Evolutionary conservation across 2,888 invertebrate species (phyloP).

Genomic region (Pseudococcus longispinus): DNA sequence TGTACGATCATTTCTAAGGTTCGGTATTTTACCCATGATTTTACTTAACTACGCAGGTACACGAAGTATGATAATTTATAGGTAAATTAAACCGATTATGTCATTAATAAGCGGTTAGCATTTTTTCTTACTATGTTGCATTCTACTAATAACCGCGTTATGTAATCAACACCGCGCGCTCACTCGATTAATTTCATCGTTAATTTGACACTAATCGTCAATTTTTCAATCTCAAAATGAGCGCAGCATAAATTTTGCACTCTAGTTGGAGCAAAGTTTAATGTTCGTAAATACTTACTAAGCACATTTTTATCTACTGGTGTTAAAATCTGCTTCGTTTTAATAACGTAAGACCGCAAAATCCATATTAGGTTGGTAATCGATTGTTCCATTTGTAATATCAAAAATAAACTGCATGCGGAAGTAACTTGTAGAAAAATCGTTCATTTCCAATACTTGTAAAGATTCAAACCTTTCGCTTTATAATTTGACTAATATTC

Average conservation of each 20-base stretch:
- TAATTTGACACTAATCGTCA: conserved; percentile 38
- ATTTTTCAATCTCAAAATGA: conserved; percentile 21
- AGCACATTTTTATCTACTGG: neutral
- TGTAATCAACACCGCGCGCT: neutral
- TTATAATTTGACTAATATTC: neutral
- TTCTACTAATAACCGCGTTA: conserved; percentile 14
- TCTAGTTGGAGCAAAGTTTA: neutral
- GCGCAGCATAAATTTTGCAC: neutral
- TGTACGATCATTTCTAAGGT: neutral
- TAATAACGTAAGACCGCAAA: neutral
- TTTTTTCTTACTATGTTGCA: conserved; percentile 28
- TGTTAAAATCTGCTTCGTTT: neutral
- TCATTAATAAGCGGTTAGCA: conserved; percentile 18
- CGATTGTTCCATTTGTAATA: neutral
- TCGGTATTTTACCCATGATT: neutral
- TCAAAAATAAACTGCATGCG: neutral
- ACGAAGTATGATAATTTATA: neutral
- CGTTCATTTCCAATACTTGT: neutral
- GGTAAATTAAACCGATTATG: conserved; percentile 39
- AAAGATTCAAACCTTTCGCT: neutral
- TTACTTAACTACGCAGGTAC: neutral
- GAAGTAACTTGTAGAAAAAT: neutral
- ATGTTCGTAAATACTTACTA: neutral
- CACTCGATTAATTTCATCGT: neutral
- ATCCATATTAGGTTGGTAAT: neutral